Evolutionary conservation across 2,888 invertebrate genomes (phyloP), one percentile per base, ranked within the genome.

Genomic region (Harpalus rubripes): DNA sequence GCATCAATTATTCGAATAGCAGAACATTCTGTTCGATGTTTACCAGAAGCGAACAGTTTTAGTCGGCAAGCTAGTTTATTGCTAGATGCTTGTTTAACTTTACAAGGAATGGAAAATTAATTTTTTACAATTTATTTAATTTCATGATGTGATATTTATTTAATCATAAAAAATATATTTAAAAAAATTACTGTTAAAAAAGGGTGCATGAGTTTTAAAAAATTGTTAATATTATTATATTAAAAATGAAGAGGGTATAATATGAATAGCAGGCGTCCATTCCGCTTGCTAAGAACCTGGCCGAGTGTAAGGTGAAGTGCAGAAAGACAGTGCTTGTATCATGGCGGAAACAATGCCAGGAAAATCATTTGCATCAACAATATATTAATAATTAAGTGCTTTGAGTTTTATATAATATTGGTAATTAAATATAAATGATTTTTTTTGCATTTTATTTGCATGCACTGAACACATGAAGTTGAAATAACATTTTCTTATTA

Each of bases 61-160:
- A 88, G 91, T 81, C 91, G 91, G 87, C 89, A 92, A 84, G 92
- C 92, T 7, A 90, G 90, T 81, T 91, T 92, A 88, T 90, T 93
- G 89, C 90, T 92, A 87, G 93, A 93, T 86, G 92, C 93, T 5
- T 92, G 92, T 87, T 87, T 87, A 22, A 89, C 89, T 12, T 88
- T 91, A 81, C 88, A 89, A 86, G 88, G 88, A 76, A 86, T 88
- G 85, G 85, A 86, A 61, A 88, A 87, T 86, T 87, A 84, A 63
- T 68, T 58, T 32, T 59, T 32, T 81, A 65, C 16, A 22, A 7
- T 74, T 74, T 59, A 59, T 59, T 79, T 79, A 79, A 7, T 61
- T 80, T 61, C 12, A 12, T 63, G 7, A 18, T 26, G 63, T 63
- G 15, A 26, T 41, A 68, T 7, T 15, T 68, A 39, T 39, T 68